Base-by-base conservation (phyloP, 1,140 invertebrate species). In the Achatina immaculata region DNA sequence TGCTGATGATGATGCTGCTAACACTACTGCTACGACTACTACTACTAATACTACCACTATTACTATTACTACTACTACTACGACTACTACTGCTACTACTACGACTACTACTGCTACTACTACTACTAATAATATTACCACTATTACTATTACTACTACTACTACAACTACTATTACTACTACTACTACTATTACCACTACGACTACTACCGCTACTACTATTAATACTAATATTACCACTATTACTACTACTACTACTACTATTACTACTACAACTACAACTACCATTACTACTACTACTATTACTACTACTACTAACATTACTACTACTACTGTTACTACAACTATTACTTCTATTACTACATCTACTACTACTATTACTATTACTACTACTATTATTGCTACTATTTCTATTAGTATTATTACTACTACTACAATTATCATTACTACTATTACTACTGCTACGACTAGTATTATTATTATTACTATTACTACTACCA, bases 381-480 rank as follows among this genome's bases (percentile, higher is more conserved):
- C 21, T 24, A 55, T 55, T 19, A 55, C 24, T 19, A 14, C 24
- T 24, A 55, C 21, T 24, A 55, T 55, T 19, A 55, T 55, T 24
- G 24, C 24, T 1, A 9, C 24, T 19, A 55, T 55, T 2, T 3
- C 24, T 9, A 68, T 78, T 24, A 34, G 55, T 31, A 80, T 80
- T 7, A 80, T 80, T 31, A 80, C 55, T 31, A 62, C n/a, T 28
- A 43, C n/a, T n/a, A 73, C 43, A 9, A 73, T 73, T 2, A 80
- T 80, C 45, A 80, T 80, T 31, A 74, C 74, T 31, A 74, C 55
- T 31, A 62, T 68, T 31, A 66, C 24, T n/a, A 38, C 38, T n/a
- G 40, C 16, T 51, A 31, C 43, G n/a, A 62, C 43, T 42, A 84
- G 42, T 19, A 73, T 43, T 40, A 0, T 73, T 40, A 73, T 34